A percentile compares a stretch with the other conserved stretches of the same genome.
phyloP scores from a whole-genome alignment of 2,888 invertebrate species.

The Sipha maydis region DNA sequence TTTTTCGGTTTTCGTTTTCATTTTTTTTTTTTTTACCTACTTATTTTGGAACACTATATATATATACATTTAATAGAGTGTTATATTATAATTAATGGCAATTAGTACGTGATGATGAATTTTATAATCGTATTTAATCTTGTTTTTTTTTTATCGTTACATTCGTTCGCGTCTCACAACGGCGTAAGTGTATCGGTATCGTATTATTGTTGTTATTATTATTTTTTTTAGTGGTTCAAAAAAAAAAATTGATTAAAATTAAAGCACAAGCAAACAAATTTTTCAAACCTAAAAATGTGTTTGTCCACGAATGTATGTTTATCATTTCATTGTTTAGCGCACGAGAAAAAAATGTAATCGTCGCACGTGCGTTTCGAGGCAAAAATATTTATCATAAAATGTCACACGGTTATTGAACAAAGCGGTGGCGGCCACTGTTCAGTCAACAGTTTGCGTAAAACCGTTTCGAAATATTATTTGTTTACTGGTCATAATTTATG shows the following conservation, averaged over 20 bases:
- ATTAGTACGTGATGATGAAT: not conserved
- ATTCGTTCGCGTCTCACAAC: too few species aligned
- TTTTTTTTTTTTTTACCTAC: too few species aligned
- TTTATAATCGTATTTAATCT: not conserved
- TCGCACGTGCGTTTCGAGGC: slow-evolving; percentile 29
- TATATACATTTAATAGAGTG: not conserved
- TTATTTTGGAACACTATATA: not conserved
- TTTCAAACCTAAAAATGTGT: not conserved
- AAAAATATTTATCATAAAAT: slow-evolving; percentile 15
- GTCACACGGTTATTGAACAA: slow-evolving; percentile 40
- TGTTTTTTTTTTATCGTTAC: not conserved
- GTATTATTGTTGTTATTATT: not conserved
- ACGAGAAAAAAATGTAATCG: not conserved
- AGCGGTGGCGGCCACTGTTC: not conserved
- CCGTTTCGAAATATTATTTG: slow-evolving; percentile 33
- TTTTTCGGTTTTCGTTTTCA: not conserved
- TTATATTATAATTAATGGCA: not conserved
- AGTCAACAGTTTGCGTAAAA: slow-evolving; percentile 35
- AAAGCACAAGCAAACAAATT: not conserved
- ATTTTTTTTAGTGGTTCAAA: not conserved
- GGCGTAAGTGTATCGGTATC: not conserved
- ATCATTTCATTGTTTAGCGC: not conserved
- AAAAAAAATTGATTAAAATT: not conserved
- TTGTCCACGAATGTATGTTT: not conserved
- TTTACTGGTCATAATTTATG: slow-evolving; percentile 38